A percentile compares a stretch with the other conserved stretches of the same genome.
These are phyloP conservation scores for Drosophila greeni DNA, from an alignment of 2,888 invertebrate genomes.

Conservation along the genomic window DNA sequence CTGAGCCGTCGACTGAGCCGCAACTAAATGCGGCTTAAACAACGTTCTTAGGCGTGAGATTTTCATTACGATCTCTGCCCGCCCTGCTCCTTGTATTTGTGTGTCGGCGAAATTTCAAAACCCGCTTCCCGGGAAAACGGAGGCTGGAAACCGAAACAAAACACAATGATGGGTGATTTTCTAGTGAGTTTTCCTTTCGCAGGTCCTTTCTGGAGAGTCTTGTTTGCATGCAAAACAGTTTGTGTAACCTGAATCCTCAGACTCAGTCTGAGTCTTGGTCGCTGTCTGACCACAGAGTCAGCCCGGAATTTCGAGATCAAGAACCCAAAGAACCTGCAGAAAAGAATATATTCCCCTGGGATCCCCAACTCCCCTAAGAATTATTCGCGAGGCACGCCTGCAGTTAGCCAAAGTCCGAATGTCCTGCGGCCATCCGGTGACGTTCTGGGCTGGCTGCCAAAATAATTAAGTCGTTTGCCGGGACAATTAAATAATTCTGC, in stretches of 20 bases:
- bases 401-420: slow-evolving; percentile 41
- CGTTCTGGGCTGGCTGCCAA: slow-evolving; percentile 59
- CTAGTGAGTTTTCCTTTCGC: slow-evolving; percentile 21
- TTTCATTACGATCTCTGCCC: slow-evolving; percentile 40
- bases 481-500: slow-evolving; percentile 78
- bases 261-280: not conserved
- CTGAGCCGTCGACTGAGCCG: slow-evolving; percentile 56
- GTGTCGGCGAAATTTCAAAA: slow-evolving; percentile 68
- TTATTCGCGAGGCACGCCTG: slow-evolving; percentile 26
- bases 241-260: slow-evolving; percentile 55
- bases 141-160: slow-evolving; percentile 29
- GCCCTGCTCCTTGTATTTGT: slow-evolving; percentile 12
- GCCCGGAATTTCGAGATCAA: not conserved
- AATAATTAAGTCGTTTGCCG: slow-evolving; percentile 78
- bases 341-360: not conserved
- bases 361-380: slow-evolving; percentile 3
- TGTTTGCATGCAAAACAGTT: slow-evolving; percentile 65
- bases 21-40: slow-evolving; percentile 69
- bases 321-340: not conserved
- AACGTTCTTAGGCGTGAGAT: slow-evolving; percentile 72
- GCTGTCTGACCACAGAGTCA: slow-evolving; percentile 28
- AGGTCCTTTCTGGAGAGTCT: slow-evolving; percentile 36
- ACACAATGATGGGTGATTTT: slow-evolving; percentile 37
- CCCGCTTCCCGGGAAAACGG: slow-evolving; percentile 50
- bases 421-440: slow-evolving; percentile 31